These are phyloP conservation scores for Erpetoichthys calabaricus DNA, from an alignment of 2,797 vertebrate genomes.

Conservation along the genomic window DNA sequence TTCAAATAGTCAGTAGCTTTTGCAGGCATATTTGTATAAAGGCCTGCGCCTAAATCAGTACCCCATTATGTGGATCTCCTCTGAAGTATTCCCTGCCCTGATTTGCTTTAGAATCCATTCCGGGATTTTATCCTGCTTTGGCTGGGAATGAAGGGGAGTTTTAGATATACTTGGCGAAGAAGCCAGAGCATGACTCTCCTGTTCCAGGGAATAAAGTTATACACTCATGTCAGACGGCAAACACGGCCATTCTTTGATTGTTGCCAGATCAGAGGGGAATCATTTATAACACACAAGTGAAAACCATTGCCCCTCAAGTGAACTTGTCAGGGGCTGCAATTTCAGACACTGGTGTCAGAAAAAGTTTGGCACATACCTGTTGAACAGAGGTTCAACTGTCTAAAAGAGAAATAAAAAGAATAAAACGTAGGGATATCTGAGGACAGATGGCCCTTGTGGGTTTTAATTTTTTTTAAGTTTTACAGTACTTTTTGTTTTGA, in stretches of 20 bases:
- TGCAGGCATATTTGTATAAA: too few relatives aligned
- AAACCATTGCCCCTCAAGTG: not conserved
- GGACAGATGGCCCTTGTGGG: too few relatives aligned
- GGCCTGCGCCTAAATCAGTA: too few relatives aligned
- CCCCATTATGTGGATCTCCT: too few relatives aligned
- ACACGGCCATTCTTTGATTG: slow-evolving; percentile 16
- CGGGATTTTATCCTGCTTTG: slow-evolving; percentile 30
- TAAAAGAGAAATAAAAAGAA: not conserved
- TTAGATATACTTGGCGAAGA: slow-evolving; percentile 29
- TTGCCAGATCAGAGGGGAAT: slow-evolving; percentile 15
- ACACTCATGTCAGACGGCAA: slow-evolving; percentile 14
- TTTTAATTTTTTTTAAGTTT: too few relatives aligned
- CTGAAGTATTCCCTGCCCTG: too few relatives aligned
- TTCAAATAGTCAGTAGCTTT: too few relatives aligned
- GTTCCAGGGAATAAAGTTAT: slow-evolving; percentile 11
- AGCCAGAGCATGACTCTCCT: slow-evolving; percentile 17
- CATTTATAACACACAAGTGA: slow-evolving; percentile 14
- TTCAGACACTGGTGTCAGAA: not conserved
- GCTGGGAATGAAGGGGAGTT: slow-evolving; percentile 20
- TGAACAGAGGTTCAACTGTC: not conserved
- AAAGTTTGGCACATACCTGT: not conserved
- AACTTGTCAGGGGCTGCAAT: slow-evolving; percentile 1
- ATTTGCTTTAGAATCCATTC: slow-evolving; percentile 26
- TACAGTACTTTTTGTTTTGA: too few relatives aligned
- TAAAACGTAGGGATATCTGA: too few relatives aligned